These are phyloP conservation scores for Philereme vetulata DNA, from an alignment of 2,888 invertebrate species.

Conservation along the genomic window DNA sequence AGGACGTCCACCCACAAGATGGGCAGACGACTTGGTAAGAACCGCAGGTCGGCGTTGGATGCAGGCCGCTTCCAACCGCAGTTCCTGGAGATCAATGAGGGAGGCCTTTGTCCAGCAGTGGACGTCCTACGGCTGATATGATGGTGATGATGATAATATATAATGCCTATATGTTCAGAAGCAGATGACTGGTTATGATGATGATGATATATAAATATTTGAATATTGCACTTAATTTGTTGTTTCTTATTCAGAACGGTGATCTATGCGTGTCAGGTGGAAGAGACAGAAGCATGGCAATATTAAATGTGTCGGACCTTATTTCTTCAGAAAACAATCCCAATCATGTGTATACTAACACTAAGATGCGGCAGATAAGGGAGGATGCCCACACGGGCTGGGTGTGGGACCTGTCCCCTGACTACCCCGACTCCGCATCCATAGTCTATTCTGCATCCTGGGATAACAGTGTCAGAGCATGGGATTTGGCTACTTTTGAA, in stretches of 20 bases:
- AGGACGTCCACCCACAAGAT: no score
- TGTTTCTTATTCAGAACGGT: slow-evolving; percentile 62
- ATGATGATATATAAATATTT: no score
- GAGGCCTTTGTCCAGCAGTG: no score
- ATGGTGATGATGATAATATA: no score
- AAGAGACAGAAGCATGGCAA: slow-evolving; percentile 81
- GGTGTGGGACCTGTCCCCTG: slow-evolving; percentile 85
- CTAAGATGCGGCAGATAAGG: slow-evolving; percentile 61
- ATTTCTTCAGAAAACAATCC: slow-evolving; percentile 52
- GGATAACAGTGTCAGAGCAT: slow-evolving; percentile 84
- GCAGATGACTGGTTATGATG: no score
- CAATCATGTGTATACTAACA: slow-evolving; percentile 50
- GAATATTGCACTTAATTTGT: neutral
- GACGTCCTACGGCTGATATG: no score
- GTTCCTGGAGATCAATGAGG: no score
- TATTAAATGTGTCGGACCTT: slow-evolving; percentile 76
- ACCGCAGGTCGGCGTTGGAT: no score
- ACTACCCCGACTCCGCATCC: slow-evolving; percentile 63
- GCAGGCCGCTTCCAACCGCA: no score
- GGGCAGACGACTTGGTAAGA: no score
- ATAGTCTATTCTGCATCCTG: slow-evolving; percentile 85
- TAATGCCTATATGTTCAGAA: no score
- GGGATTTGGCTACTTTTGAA: slow-evolving; percentile 75
- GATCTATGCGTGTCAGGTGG: slow-evolving; percentile 83
- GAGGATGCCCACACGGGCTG: slow-evolving; percentile 84